Percentiles rank a stretch among this genome's conserved stretches.
These are phyloP conservation scores for Ophonus ardosiacus DNA, from an alignment of 2,888 invertebrate species.

Conservation along the genomic window DNA sequence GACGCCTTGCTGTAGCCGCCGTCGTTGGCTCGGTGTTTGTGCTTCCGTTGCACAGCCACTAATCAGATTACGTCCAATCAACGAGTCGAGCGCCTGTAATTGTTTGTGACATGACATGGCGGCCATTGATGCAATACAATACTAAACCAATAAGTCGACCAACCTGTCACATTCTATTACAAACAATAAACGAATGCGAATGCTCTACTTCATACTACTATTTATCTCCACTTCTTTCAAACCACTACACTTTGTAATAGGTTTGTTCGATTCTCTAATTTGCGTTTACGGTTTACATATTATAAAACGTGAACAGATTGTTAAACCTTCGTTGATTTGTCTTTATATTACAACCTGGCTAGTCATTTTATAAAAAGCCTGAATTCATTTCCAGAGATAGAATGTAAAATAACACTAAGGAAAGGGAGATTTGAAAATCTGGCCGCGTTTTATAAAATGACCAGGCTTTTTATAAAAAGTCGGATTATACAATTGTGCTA, in stretches of 20 bases:
- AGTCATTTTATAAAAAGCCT: too few species aligned
- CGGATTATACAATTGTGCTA: too few species aligned
- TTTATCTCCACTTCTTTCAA: neutral
- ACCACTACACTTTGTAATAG: neutral
- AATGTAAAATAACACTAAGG: too few species aligned
- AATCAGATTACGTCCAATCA: slow-evolving; percentile 75
- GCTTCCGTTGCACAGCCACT: slow-evolving; percentile 74
- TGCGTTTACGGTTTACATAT: too few species aligned
- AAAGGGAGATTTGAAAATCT: too few species aligned
- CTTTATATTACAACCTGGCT: too few species aligned
- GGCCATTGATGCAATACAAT: slow-evolving; percentile 72
- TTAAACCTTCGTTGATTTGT: too few species aligned
- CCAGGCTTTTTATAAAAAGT: too few species aligned
- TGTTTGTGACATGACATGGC: slow-evolving; percentile 73
- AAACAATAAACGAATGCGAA: slow-evolving; percentile 40
- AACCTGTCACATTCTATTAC: slow-evolving; percentile 71
- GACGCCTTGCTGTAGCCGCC: slow-evolving; percentile 50
- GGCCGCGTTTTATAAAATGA: too few species aligned
- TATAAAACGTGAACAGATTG: too few species aligned
- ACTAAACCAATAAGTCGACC: slow-evolving; percentile 72
- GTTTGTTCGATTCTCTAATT: too few species aligned
- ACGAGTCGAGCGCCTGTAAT: slow-evolving; percentile 74
- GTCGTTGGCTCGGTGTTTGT: slow-evolving; percentile 72
- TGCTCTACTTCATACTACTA: neutral
- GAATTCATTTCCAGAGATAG: too few species aligned